phyloP scores from a whole-genome alignment of 2,113 vertebrate genomes.

The Myrmecobius fasciatus region DNA sequence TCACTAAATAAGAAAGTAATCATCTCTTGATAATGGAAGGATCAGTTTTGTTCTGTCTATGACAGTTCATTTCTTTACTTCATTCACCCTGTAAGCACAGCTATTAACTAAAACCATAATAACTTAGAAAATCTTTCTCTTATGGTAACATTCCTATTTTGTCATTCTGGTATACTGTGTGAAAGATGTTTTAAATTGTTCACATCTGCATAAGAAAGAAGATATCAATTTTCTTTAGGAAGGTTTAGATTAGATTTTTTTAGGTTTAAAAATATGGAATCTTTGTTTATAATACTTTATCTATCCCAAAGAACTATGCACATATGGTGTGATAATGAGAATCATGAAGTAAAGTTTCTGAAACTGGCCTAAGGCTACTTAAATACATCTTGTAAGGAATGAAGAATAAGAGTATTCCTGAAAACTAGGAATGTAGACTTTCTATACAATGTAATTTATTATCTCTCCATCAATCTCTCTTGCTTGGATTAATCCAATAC shows the following conservation, averaged over 20 bases:
- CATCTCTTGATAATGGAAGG: slow-evolving; percentile 78
- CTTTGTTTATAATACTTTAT: slow-evolving; percentile 61
- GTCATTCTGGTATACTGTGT: not conserved
- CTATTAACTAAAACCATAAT: slow-evolving; percentile 31
- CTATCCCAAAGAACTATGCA: slow-evolving; percentile 55
- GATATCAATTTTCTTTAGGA: slow-evolving; percentile 48
- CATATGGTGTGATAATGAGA: slow-evolving; percentile 44
- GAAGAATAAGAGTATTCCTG: not conserved
- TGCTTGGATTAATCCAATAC: slow-evolving; percentile 60
- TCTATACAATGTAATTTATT: slow-evolving; percentile 60
- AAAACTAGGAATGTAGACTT: slow-evolving; percentile 49
- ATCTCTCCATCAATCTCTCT: slow-evolving; percentile 52
- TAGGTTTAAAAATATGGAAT: slow-evolving; percentile 19
- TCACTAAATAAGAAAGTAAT: slow-evolving; percentile 77
- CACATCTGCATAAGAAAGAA: slow-evolving; percentile 33
- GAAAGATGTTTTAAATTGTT: slow-evolving; percentile 25
- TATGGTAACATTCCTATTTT: slow-evolving; percentile 12
- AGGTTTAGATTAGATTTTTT: slow-evolving; percentile 36
- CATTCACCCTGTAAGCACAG: slow-evolving; percentile 24
- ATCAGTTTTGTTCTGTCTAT: slow-evolving; percentile 63
- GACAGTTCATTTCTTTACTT: slow-evolving; percentile 45
- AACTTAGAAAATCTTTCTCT: slow-evolving; percentile 12
- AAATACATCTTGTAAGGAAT: slow-evolving; percentile 35
- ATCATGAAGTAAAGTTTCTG: slow-evolving; percentile 67
- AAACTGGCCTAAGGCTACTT: slow-evolving; percentile 54